A percentile compares a stretch with the other conserved stretches of the same genome.
These are phyloP conservation scores for Phataginus tricuspis DNA, from an alignment of 2,797 vertebrate genomes.

Conservation along the genomic window DNA sequence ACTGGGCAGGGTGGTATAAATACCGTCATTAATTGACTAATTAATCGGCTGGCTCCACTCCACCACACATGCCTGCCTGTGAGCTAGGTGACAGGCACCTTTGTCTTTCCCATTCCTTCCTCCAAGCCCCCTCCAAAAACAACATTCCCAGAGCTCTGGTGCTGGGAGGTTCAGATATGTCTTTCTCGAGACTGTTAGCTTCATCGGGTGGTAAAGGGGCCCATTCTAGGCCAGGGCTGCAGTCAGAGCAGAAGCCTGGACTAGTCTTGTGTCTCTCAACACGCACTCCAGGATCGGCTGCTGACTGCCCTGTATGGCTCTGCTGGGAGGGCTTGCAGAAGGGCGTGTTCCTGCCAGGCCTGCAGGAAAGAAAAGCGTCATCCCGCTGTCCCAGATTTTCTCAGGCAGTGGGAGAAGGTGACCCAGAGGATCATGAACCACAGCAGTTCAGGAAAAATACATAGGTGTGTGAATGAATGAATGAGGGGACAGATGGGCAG, in stretches of 20 bases:
- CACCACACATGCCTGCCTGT: background rate
- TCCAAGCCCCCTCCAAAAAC: background rate
- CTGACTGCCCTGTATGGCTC: rapidly evolving
- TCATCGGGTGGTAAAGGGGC: background rate
- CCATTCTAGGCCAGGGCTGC: background rate
- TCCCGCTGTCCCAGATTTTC: background rate
- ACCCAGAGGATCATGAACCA: background rate
- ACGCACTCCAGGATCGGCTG: background rate
- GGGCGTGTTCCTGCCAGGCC: background rate
- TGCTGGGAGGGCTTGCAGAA: background rate
- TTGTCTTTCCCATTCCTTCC: background rate
- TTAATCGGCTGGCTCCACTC: background rate
- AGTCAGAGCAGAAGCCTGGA: background rate
- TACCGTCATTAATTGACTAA: background rate
- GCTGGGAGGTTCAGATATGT: background rate
- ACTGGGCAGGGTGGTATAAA: background rate
- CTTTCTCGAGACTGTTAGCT: background rate
- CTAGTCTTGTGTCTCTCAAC: rapidly evolving
- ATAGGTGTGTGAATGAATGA: background rate
- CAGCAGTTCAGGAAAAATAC: background rate
- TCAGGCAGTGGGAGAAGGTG: background rate
- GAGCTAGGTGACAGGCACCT: background rate
- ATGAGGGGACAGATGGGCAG: rapidly evolving
- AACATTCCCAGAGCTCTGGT: background rate
- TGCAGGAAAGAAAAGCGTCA: background rate